Percentiles rank a stretch among this genome's conserved stretches.
These are phyloP conservation scores for Heliothis peltigera DNA, from an alignment of 2,888 invertebrate species.

Conservation along the genomic window DNA sequence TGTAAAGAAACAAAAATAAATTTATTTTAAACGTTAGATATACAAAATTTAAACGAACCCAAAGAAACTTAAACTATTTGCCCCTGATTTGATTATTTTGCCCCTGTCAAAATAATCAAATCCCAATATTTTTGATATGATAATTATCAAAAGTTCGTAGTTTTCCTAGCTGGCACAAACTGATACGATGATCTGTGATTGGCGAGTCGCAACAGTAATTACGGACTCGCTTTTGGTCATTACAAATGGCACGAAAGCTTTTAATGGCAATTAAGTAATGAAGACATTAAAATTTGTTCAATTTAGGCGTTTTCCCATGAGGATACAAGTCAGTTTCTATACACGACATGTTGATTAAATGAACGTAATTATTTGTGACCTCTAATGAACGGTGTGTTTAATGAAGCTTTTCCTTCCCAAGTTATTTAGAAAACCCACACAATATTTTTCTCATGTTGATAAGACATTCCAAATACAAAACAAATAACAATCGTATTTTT, in stretches of 20 bases:
- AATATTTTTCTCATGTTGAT: no score
- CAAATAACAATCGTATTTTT: slow-evolving; percentile 12
- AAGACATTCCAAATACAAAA: slow-evolving; percentile 7
- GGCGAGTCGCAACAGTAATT: slow-evolving; percentile 21
- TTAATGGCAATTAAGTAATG: slow-evolving; percentile 11
- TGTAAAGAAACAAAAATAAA: no score
- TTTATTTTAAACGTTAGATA: no score
- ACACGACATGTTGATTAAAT: background rate
- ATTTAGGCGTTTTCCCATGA: slow-evolving; percentile 3
- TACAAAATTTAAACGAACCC: no score
- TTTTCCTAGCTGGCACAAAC: slow-evolving; percentile 29
- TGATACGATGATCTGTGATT: slow-evolving; percentile 32
- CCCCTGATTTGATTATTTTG: no score
- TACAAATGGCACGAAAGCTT: slow-evolving; percentile 35
- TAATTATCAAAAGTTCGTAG: slow-evolving; percentile 1
- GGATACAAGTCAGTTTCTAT: background rate
- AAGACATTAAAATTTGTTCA: background rate
- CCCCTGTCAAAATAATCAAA: background rate
- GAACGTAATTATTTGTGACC: background rate
- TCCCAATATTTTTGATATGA: slow-evolving; percentile 21
- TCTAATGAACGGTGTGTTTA: background rate
- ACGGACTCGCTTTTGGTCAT: slow-evolving; percentile 26
- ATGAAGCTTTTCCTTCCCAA: background rate
- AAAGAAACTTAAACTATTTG: background rate
- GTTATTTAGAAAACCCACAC: background rate